Conservation (phyloP, 2,797 vertebrate genomes). For the Lerista edwardsae region DNA sequence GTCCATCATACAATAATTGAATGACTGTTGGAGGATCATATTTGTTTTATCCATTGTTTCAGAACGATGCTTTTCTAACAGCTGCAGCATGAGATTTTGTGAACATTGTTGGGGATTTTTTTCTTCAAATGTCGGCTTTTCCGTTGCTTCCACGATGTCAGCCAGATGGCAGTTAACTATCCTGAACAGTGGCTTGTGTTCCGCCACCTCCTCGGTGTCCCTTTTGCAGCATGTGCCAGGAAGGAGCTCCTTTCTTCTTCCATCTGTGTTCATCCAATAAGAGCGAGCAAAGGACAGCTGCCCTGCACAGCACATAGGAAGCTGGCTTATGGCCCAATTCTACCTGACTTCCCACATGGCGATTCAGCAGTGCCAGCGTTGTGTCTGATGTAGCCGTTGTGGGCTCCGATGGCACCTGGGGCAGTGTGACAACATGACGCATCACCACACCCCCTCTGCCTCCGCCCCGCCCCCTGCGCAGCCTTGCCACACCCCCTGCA, state of each 20-base stretch:
- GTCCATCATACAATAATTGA: slow-evolving; percentile 36
- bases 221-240: neutral
- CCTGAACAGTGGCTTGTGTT: neutral
- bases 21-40: slow-evolving; percentile 3
- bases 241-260: neutral
- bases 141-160: neutral
- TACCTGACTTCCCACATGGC: no score
- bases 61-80: slow-evolving; percentile 26
- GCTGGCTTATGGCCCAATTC: no score
- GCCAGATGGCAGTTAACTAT: neutral
- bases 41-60: slow-evolving; percentile 35
- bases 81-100: neutral
- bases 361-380: no score
- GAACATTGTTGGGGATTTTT: neutral
- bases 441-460: no score
- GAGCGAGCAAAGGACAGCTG: neutral
- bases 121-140: slow-evolving; percentile 3
- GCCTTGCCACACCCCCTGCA: no score
- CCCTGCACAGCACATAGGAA: no score
- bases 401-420: no score
- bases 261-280: neutral
- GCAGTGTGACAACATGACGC: no score
- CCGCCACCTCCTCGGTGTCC: neutral
- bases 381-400: no score
- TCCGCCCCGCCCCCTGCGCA: no score